Conservation (phyloP, 1,140 invertebrate genomes). For the Magallana gigas region DNA sequence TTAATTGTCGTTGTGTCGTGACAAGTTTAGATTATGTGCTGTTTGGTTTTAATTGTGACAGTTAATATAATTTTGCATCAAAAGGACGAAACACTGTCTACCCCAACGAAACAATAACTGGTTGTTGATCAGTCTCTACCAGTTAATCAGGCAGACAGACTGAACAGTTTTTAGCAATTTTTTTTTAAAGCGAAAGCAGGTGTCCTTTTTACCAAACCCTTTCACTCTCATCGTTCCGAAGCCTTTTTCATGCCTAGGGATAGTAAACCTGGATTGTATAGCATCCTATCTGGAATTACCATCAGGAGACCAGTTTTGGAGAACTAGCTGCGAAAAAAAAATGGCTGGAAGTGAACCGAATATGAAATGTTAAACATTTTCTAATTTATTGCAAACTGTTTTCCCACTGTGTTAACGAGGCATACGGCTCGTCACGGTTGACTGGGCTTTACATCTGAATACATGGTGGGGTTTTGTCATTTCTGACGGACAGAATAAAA, state of each 20-base stretch:
- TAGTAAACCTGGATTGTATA: background rate
- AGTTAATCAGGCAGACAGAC: too few species aligned
- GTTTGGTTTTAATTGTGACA: too few species aligned
- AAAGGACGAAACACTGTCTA: background rate
- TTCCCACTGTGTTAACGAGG: conserved; percentile 52
- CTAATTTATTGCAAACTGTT: conserved; percentile 60
- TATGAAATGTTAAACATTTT: conserved; percentile 59
- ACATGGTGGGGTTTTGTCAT: conserved; percentile 13
- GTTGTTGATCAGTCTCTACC: background rate
- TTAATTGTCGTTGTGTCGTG: too few species aligned
- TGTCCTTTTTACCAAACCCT: background rate
- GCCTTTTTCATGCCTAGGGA: background rate
- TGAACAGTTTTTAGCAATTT: background rate
- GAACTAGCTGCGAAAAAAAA: conserved; percentile 28
- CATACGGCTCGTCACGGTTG: conserved; percentile 46
- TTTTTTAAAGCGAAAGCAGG: background rate
- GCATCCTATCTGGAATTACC: conserved; percentile 37
- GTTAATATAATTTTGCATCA: background rate
- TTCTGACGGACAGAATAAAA: conserved; percentile 43
- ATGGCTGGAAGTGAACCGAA: conserved; percentile 52
- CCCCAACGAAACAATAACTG: background rate
- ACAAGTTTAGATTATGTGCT: too few species aligned
- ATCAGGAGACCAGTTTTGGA: conserved; percentile 30
- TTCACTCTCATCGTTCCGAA: background rate
- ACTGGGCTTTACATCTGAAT: conserved; percentile 45